Conservation (phyloP, 2,113 vertebrate species). For the Sinocyclocheilus anophthalmus region DNA sequence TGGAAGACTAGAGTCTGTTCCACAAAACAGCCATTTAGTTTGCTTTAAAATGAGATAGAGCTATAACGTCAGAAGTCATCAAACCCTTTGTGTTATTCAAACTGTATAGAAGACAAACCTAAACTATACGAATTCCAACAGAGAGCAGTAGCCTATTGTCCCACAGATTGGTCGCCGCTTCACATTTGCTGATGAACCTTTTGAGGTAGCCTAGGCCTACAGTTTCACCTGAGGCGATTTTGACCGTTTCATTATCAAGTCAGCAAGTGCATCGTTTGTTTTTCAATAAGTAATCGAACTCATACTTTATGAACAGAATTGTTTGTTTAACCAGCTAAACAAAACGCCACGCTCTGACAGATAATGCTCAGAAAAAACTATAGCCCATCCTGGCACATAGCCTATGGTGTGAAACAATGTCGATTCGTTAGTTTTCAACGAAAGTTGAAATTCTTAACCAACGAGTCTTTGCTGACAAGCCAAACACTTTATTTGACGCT, state of each 20-base stretch:
- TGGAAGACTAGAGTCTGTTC: too few species aligned
- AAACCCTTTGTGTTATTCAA: not conserved
- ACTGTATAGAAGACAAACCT: not conserved
- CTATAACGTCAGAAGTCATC: not conserved
- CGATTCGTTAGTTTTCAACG: not conserved
- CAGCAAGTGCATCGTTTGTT: not conserved
- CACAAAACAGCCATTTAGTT: too few species aligned
- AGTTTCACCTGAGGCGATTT: not conserved
- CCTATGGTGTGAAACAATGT: not conserved
- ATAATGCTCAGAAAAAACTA: not conserved
- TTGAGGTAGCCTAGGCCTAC: not conserved
- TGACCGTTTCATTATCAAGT: not conserved
- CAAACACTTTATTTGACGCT: constrained; percentile 23
- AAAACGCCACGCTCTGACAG: not conserved
- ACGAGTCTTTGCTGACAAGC: constrained; percentile 2
- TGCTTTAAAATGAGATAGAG: too few species aligned
- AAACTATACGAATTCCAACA: not conserved
- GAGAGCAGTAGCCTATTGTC: constrained; percentile 22
- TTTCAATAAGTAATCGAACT: not conserved
- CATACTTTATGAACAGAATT: not conserved
- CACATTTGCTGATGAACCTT: not conserved
- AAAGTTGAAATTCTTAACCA: not conserved
- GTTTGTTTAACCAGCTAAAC: too few species aligned
- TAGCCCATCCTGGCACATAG: not conserved
- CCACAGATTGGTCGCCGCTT: not conserved